A percentile compares a stretch with the other conserved stretches of the same genome.
Evolutionary conservation across 1,140 invertebrate genomes (phyloP).

Genomic region (Pseudomyrmex pallidus): DNA sequence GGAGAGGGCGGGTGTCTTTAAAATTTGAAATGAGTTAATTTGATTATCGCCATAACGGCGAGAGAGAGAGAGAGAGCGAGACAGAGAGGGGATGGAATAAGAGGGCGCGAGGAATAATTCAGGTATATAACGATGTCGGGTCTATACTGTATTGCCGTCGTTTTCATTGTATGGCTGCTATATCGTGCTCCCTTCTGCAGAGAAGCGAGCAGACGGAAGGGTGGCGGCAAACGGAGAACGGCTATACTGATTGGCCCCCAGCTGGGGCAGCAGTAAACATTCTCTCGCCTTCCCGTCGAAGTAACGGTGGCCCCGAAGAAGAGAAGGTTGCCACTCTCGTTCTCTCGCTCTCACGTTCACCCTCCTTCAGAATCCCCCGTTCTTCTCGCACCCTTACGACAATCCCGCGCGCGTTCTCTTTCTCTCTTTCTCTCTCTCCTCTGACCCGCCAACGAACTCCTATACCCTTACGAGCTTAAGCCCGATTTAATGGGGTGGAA

Average conservation of each 20-base stretch:
- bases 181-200: conserved; percentile 37
- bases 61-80: conserved; percentile 19
- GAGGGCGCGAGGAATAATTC: conserved; percentile 76
- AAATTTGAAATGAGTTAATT: conserved; percentile 75
- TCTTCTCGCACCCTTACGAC: conserved; percentile 46
- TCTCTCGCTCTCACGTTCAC: conserved; percentile 43
- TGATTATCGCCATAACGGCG: conserved; percentile 74
- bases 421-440: conserved; percentile 39
- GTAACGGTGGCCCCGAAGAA: conserved; percentile 34
- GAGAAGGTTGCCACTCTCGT: conserved; percentile 36
- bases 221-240: conserved; percentile 54
- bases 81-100: conserved; percentile 24
- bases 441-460: conserved; percentile 33
- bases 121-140: conserved; percentile 76
- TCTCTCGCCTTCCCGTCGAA: conserved; percentile 72
- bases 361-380: conserved; percentile 31
- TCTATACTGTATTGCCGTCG: conserved; percentile 66
- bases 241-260: conserved; percentile 82
- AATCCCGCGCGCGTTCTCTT: conserved; percentile 9
- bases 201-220: conserved; percentile 46
- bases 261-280: conserved; percentile 83
- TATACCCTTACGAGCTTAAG: conserved; percentile 80
- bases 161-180: conserved; percentile 67
- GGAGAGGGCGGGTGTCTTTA: conserved; percentile 57
- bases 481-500: conserved; percentile 85